Base-by-base conservation (phyloP, 2,888 invertebrate species). In the Glyphotaelius pellucidus region DNA sequence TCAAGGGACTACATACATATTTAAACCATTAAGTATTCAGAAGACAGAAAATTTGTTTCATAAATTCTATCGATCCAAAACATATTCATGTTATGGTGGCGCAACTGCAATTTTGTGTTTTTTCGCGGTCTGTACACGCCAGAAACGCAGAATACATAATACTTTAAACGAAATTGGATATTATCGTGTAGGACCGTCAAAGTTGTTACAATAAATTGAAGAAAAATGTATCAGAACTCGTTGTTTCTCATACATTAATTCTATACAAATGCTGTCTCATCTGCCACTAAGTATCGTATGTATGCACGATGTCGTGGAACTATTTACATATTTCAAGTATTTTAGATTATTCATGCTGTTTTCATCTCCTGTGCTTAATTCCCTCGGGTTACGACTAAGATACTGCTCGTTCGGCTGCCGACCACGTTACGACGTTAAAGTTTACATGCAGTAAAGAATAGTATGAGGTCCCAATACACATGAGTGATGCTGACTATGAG, bases 351-450 rank as follows among this genome's bases (percentile, higher is more conserved):
- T 67, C 67, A n/a, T 67, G 67, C n/a, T 25, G 25, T 67, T 67
- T 67, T 67, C 67, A 67, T 67, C 25, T 67, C 67, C 67, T 67
- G 25, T 67, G 67, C n/a, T 67, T 67, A n/a, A 67, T 67, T 67
- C 67, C 67, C 67, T 25, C 67, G 67, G 67, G 67, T 67, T 67
- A 67, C 7, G 67, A 2, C 67, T 25, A 67, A 67, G 67, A 67
- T 67, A 67, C 67, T 67, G 25, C 67, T n/a, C 67, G 67, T 25
- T 67, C 67, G 67, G 67, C 67, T 67, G 25, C 67, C 67, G 25
- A 67, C 67, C 67, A 67, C 67, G 67, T 67, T 67, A 67, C 67
- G 67, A 67, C 67, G 67, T 67, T 67, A 67, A 67, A 67, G 67
- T 67, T 67, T 67, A 67, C 67, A 67, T 67, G 67, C 67, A 67